phyloP scores from a whole-genome alignment of 2,888 invertebrate species.

The Tridacna crocea region DNA sequence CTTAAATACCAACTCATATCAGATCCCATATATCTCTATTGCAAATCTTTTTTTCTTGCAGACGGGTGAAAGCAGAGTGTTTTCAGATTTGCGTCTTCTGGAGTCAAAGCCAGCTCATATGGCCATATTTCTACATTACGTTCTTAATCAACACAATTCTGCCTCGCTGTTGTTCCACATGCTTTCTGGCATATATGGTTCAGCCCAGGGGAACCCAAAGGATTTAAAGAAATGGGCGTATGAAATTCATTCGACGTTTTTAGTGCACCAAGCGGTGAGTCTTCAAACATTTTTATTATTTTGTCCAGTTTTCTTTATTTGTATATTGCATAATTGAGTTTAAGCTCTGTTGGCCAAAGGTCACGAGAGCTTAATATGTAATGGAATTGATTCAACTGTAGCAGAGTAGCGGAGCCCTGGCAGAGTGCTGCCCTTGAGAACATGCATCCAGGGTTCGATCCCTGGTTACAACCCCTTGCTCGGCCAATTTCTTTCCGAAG shows the following conservation, averaged over 20 bases:
- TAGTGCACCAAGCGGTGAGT: conserved; percentile 79
- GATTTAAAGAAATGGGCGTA: conserved; percentile 99
- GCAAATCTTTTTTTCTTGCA: conserved; percentile 39
- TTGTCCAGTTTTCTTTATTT: too few species aligned
- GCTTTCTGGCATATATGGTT: conserved; percentile 94
- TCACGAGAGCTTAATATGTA: not conserved
- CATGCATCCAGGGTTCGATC: too few species aligned
- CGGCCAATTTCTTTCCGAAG: too few species aligned
- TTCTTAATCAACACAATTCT: conserved; percentile 92
- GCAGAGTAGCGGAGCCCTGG: too few species aligned
- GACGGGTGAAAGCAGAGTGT: conserved; percentile 86
- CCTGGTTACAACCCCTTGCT: too few species aligned
- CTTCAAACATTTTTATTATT: too few species aligned
- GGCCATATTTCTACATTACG: conserved; percentile 96
- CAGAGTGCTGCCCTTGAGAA: too few species aligned
- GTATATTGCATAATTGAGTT: too few species aligned
- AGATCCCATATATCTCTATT: not conserved
- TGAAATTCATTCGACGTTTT: conserved; percentile 98
- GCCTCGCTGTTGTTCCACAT: conserved; percentile 92
- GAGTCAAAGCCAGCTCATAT: conserved; percentile 95
- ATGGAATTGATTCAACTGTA: too few species aligned
- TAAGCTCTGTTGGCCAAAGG: too few species aligned
- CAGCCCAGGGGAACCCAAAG: conserved; percentile 89
- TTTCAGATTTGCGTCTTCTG: conserved; percentile 92
- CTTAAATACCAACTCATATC: too few species aligned